These are phyloP conservation scores for Saccostrea echinata DNA, from an alignment of 1,140 invertebrate genomes.

Conservation along the genomic window DNA sequence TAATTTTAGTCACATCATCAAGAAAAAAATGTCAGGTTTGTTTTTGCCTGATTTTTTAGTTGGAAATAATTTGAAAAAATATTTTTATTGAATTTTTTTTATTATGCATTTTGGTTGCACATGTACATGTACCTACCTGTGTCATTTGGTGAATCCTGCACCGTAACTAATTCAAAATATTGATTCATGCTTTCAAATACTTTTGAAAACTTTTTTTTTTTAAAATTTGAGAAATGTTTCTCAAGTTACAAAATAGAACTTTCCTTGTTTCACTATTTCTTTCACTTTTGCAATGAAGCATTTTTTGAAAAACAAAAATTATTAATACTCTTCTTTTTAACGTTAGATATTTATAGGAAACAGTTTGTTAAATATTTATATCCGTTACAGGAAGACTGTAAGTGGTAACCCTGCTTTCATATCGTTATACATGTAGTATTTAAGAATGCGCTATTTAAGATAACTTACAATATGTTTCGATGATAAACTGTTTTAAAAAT, in stretches of 20 bases:
- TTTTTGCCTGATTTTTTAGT: too few species aligned
- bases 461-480: too few species aligned
- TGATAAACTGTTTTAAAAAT: too few species aligned
- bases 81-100: background rate
- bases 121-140: too few species aligned
- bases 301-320: background rate
- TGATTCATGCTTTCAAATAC: too few species aligned
- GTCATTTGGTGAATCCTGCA: too few species aligned
- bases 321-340: background rate
- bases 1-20: too few species aligned
- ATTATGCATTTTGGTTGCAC: background rate
- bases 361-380: background rate
- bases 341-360: background rate
- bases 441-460: too few species aligned
- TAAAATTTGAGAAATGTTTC: background rate
- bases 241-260: background rate
- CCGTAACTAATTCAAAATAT: too few species aligned
- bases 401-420: too few species aligned
- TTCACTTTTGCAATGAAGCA: background rate
- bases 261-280: constrained; percentile 14
- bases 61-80: background rate
- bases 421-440: too few species aligned
- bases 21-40: too few species aligned
- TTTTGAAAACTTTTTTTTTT: background rate
- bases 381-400: background rate